Evolutionary conservation across 1,140 invertebrate species (phyloP).

Genomic region (Zeugodacus cucurbitae): DNA sequence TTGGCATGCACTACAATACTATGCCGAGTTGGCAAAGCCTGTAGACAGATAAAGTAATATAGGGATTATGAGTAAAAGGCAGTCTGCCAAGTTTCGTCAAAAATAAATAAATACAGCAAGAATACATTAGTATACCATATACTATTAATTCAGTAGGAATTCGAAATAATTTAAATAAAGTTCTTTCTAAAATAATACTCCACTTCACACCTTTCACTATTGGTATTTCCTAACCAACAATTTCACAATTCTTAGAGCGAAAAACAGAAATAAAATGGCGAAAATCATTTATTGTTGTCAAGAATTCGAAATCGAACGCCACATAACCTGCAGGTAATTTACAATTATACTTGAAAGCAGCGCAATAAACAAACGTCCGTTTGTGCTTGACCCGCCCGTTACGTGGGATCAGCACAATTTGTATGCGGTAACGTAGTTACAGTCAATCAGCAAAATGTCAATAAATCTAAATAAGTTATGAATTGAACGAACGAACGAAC

Average conservation of each 20-base stretch:
- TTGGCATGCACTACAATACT: too few relatives aligned
- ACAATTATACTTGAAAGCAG: not conserved
- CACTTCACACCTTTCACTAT: too few relatives aligned
- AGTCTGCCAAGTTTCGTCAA: too few relatives aligned
- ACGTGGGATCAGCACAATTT: not conserved
- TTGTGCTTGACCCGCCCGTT: not conserved
- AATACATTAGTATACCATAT: too few relatives aligned
- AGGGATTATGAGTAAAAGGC: too few relatives aligned
- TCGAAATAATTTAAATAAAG: too few relatives aligned
- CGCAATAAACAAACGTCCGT: not conserved
- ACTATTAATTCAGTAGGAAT: too few relatives aligned
- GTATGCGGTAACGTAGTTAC: not conserved
- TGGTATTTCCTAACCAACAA: too few relatives aligned
- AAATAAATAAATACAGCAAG: too few relatives aligned
- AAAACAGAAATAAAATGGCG: not conserved
- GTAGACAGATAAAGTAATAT: too few relatives aligned
- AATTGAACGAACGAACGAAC: not conserved
- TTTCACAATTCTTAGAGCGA: not conserved
- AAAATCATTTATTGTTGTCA: not conserved
- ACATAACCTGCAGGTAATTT: not conserved
- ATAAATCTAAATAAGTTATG: slow-evolving; percentile 17
- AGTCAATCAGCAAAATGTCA: not conserved
- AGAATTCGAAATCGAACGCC: not conserved
- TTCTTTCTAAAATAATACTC: too few relatives aligned
- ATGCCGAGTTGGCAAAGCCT: too few relatives aligned